These are phyloP conservation scores for Pholis gunnellus DNA, from an alignment of 2,113 vertebrate species.

Conservation along the genomic window DNA sequence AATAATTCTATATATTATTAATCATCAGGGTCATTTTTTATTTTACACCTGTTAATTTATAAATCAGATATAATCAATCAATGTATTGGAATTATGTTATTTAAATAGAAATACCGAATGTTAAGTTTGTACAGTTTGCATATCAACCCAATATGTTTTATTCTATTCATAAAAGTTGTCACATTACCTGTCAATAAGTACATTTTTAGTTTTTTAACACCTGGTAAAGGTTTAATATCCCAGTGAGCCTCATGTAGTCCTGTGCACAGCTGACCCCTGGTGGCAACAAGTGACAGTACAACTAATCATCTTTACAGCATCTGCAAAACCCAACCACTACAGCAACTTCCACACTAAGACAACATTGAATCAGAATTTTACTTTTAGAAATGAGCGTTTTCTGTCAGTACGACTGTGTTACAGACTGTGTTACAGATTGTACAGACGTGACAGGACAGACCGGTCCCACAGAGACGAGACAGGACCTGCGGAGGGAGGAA, in stretches of 20 bases:
- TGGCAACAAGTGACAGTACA: conserved; percentile 60
- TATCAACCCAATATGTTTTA: background rate
- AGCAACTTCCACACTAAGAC: background rate
- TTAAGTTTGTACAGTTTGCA: background rate
- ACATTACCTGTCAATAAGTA: background rate
- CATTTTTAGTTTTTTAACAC: background rate
- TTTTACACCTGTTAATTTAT: background rate
- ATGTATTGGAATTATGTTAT: background rate
- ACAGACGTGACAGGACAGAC: conserved; percentile 12
- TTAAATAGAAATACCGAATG: background rate
- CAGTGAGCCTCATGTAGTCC: conserved; percentile 19
- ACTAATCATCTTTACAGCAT: background rate
- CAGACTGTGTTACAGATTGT: background rate
- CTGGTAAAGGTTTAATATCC: background rate
- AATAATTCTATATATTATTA: background rate
- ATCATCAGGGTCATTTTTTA: background rate
- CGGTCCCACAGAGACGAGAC: conserved; percentile 50
- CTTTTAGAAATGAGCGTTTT: background rate
- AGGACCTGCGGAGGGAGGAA: conserved; percentile 53
- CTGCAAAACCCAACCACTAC: background rate
- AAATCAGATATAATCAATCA: background rate
- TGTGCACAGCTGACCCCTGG: conserved; percentile 78
- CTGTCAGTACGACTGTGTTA: background rate
- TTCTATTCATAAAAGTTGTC: background rate
- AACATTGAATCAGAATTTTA: background rate